Evolutionary conservation across 2,888 invertebrate species (phyloP).

Genomic region (Camponotus fellah): DNA sequence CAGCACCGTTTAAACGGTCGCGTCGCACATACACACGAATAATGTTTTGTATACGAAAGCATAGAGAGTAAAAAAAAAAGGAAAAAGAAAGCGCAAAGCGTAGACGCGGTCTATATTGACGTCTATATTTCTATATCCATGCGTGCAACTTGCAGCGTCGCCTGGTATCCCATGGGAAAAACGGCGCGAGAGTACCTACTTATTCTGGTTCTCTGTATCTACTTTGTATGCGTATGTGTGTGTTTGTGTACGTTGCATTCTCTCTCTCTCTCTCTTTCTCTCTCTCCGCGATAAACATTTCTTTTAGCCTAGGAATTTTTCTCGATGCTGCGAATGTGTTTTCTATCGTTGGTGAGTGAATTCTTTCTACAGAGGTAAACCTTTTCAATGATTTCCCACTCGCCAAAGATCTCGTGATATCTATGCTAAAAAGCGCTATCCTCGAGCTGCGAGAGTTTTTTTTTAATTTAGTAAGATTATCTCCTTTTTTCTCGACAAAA

Average conservation of each 20-base stretch:
- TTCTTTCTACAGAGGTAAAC: slow-evolving; percentile 23
- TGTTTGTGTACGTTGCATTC: not conserved
- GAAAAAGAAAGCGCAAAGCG: slow-evolving; percentile 9
- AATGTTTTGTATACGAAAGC: slow-evolving; percentile 51
- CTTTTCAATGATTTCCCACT: slow-evolving; percentile 13
- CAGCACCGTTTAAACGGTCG: slow-evolving; percentile 55
- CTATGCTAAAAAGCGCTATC: not conserved
- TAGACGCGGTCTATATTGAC: slow-evolving; percentile 62
- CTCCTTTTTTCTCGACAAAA: not conserved
- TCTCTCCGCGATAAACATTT: slow-evolving; percentile 44
- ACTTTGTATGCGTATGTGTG: not conserved
- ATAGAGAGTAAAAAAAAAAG: slow-evolving; percentile 50
- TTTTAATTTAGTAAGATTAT: not conserved
- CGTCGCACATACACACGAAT: slow-evolving; percentile 41
- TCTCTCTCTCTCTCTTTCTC: not conserved
- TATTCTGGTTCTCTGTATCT: slow-evolving; percentile 50
- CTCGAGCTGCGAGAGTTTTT: not conserved
- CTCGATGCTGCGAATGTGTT: slow-evolving; percentile 39
- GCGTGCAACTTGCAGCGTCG: slow-evolving; percentile 54
- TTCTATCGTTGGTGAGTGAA: slow-evolving; percentile 46
- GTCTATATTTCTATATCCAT: slow-evolving; percentile 53
- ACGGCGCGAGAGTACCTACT: slow-evolving; percentile 55
- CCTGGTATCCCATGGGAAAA: slow-evolving; percentile 62
- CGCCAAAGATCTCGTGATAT: slow-evolving; percentile 1
- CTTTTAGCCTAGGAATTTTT: slow-evolving; percentile 45